Percentiles rank a stretch among this genome's conserved stretches.
These are phyloP conservation scores for Sisor rabdophorus DNA, from an alignment of 2,113 vertebrate species.

Conservation along the genomic window DNA sequence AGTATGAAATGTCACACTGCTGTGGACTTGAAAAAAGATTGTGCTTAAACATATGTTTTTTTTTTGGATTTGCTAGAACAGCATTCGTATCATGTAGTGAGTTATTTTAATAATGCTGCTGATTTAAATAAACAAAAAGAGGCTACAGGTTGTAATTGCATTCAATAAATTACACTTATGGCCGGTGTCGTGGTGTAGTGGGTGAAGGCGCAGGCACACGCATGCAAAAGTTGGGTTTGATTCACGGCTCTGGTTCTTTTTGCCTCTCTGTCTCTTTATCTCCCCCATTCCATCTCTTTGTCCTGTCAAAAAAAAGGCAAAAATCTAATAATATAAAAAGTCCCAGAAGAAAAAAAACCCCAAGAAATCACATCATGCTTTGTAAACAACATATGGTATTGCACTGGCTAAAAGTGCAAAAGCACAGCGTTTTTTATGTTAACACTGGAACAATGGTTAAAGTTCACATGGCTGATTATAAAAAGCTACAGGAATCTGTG, in stretches of 20 bases:
- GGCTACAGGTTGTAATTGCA: not conserved
- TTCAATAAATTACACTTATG: not conserved
- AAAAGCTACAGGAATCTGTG: not conserved
- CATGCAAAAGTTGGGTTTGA: no score
- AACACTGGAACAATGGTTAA: not conserved
- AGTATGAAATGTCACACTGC: constrained; percentile 5
- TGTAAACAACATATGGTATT: not conserved
- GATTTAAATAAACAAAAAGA: not conserved
- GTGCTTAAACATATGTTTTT: not conserved
- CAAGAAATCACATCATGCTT: no score
- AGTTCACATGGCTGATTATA: not conserved
- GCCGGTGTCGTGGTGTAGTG: no score
- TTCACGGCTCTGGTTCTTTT: no score
- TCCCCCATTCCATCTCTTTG: no score
- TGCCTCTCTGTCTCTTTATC: no score
- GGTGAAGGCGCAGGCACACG: no score
- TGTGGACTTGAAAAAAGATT: constrained; percentile 3
- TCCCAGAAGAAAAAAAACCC: not conserved
- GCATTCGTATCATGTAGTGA: not conserved
- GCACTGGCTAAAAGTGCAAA: not conserved
- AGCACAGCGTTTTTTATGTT: not conserved
- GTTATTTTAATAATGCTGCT: not conserved
- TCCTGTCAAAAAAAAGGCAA: no score
- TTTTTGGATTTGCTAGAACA: no score
- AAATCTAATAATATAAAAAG: no score